Conservation (phyloP, 2,888 invertebrate species). For the Seira sanloemensis region DNA sequence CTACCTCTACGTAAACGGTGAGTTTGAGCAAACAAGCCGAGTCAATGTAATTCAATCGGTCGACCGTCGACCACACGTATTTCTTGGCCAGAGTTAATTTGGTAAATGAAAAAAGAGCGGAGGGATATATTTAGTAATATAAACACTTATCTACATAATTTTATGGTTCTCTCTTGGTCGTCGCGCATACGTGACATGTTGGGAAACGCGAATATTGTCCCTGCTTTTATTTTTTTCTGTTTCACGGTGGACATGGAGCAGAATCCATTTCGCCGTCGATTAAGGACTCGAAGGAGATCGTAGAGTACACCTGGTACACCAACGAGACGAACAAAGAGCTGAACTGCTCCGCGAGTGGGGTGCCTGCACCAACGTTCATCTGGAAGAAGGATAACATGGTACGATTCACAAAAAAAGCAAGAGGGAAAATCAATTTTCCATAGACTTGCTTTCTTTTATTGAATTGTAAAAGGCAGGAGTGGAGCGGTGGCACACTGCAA, state of each 20-base stretch:
- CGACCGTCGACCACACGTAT: background rate
- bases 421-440: background rate
- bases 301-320: conserved; percentile 58
- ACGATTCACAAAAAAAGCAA: background rate
- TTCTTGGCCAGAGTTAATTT: conserved; percentile 3
- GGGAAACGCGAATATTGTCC: background rate
- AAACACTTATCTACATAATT: too few relatives aligned
- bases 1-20: conserved; percentile 66
- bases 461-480: conserved; percentile 4
- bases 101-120: background rate
- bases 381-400: conserved; percentile 55
- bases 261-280: conserved; percentile 30
- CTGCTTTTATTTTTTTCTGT: background rate
- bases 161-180: background rate
- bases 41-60: background rate
- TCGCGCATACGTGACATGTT: too few relatives aligned
- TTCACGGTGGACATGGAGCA: background rate
- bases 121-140: background rate
- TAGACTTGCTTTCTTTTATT: background rate
- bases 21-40: background rate
- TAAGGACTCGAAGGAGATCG: conserved; percentile 14
- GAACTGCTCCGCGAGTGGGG: conserved; percentile 54
- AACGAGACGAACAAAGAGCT: conserved; percentile 63
- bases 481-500: background rate
- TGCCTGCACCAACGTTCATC: conserved; percentile 45